Evolutionary conservation across 2,113 vertebrate species (phyloP), one percentile per base, ranked within the genome.

Genomic region (Harpagus bidentatus): DNA sequence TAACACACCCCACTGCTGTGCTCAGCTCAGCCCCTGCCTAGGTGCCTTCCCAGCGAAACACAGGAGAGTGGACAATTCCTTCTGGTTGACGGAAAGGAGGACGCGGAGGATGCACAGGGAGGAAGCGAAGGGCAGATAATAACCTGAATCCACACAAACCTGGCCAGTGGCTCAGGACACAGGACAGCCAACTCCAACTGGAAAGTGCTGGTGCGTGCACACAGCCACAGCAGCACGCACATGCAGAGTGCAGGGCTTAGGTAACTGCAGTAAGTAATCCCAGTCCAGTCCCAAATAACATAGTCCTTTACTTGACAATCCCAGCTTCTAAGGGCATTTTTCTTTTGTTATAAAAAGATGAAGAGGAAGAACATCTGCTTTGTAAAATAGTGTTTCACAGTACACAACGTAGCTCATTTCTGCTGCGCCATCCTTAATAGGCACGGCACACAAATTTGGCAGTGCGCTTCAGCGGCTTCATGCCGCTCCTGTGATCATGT

Each of bases 111-210:
- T 5, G 9, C 17, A 58, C 6, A 59, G 31, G 45, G 42, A 65
- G 13, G 20, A 86, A 38, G 38, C 0, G 0, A 82, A 38, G 43
- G 34, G 21, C 28, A 81, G 77, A 29, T 42, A 52, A 80, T 23
- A 80, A 65, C 32, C 70, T 13, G 4, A 67, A 61, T 12, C 8
- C 43, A 93, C 25, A 38, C 1, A 6, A 4, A 2, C 0, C 0
- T 9, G 38, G 66, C 23, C 5, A 6, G 72, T 10, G 13, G 61
- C 76, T 88, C 19, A 77, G 67, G 63, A 69, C n/a, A 47, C 28
- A 3, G 34, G 31, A 47, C 21, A 66, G 34, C 19, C 59, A 45
- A 14, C 31, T 17, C 3, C 0, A 71, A 74, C 55, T 63, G 83
- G 86, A 34, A 70, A 63, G 86, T 73, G 34, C 63, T 25, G 77